Conservation (phyloP, 2,797 vertebrate species). For the Melanotaenia maccullochi region DNA sequence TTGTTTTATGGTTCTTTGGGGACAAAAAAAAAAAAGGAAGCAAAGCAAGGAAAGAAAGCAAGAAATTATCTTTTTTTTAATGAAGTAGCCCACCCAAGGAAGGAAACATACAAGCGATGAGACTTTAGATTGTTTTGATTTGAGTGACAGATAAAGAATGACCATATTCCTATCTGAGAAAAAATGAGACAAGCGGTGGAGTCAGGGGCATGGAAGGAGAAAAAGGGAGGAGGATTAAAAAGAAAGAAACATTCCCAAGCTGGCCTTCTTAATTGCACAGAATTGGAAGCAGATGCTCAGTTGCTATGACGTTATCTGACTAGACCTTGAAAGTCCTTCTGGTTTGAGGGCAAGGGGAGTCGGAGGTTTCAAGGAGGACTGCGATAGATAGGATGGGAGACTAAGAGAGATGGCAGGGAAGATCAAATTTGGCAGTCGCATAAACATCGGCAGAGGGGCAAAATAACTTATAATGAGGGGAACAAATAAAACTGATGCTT, state of each 20-base stretch:
- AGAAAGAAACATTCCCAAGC: slow-evolving; percentile 78
- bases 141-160: slow-evolving; percentile 58
- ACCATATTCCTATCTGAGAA: slow-evolving; percentile 25
- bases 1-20: slow-evolving; percentile 38
- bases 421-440: slow-evolving; percentile 38
- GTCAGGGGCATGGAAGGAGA: slow-evolving; percentile 46
- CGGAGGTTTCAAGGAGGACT: slow-evolving; percentile 41
- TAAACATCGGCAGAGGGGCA: slow-evolving; percentile 34
- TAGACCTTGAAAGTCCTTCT: slow-evolving; percentile 80
- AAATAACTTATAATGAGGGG: slow-evolving; percentile 55
- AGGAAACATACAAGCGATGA: slow-evolving; percentile 38
- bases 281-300: slow-evolving; percentile 85
- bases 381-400: slow-evolving; percentile 62
- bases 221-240: slow-evolving; percentile 65
- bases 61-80: slow-evolving; percentile 2
- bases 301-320: slow-evolving; percentile 81
- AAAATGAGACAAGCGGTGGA: slow-evolving; percentile 31
- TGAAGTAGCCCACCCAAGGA: slow-evolving; percentile 53
- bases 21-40: background rate
- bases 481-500: slow-evolving; percentile 27
- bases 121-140: slow-evolving; percentile 53
- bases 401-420: slow-evolving; percentile 56
- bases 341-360: slow-evolving; percentile 69
- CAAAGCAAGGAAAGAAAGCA: background rate
- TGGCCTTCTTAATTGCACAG: slow-evolving; percentile 80